These are phyloP conservation scores for Pogonophryne albipinna DNA, from an alignment of 2,797 vertebrate species.

Conservation along the genomic window DNA sequence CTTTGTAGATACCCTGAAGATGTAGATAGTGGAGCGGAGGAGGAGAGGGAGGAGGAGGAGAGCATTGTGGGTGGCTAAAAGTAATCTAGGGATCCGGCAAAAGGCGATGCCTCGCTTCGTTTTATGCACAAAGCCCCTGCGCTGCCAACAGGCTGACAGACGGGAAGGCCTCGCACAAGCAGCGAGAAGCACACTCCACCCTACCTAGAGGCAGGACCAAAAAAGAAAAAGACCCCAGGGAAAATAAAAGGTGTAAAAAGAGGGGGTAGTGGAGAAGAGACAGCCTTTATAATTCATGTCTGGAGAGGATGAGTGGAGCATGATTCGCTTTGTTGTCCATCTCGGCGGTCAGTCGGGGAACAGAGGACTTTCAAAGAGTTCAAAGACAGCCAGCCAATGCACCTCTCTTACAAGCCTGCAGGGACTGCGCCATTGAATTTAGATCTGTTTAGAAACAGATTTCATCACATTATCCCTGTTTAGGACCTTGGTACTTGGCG, in stretches of 20 bases:
- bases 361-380: conserved; percentile 59
- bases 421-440: conserved; percentile 61
- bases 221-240: conserved; percentile 52
- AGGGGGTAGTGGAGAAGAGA: conserved; percentile 26
- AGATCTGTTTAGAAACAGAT: conserved; percentile 69
- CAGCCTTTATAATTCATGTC: conserved; percentile 77
- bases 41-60: conserved; percentile 29
- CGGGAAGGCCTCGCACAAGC: conserved; percentile 44
- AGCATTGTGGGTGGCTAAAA: conserved; percentile 68
- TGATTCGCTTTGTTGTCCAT: conserved; percentile 72
- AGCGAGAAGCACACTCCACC: conserved; percentile 26
- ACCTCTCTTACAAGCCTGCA: conserved; percentile 58
- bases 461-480: conserved; percentile 73
- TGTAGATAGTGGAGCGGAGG: conserved; percentile 60
- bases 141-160: conserved; percentile 65
- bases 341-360: conserved; percentile 62
- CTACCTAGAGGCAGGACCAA: conserved; percentile 57
- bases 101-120: conserved; percentile 53
- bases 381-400: conserved; percentile 62
- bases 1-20: conserved; percentile 73
- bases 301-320: conserved; percentile 58
- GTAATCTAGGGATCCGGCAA: conserved; percentile 57
- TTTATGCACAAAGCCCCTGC: conserved; percentile 65
- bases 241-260: conserved; percentile 51
- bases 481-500: conserved; percentile 58